Evolutionary conservation across 2,113 vertebrate species (phyloP).

Genomic region (Sphyrna mokarran): DNA sequence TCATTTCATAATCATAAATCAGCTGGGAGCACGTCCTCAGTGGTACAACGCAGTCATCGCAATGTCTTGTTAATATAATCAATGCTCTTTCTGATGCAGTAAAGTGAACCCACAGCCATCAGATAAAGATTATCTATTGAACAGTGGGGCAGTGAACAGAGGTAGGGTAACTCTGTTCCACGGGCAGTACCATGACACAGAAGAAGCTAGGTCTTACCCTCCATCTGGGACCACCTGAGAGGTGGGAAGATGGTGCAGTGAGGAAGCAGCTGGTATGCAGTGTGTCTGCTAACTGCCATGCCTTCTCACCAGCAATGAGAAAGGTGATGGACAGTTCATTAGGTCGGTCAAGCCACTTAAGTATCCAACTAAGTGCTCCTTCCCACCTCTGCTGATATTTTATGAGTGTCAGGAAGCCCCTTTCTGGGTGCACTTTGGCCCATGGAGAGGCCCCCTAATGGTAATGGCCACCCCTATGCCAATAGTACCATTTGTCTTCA

Average conservation of each 20-base stretch:
- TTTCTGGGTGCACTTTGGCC: background rate
- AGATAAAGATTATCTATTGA: background rate
- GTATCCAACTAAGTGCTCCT: no score
- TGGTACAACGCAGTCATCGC: background rate
- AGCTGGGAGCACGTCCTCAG: background rate
- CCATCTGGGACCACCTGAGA: background rate
- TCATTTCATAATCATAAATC: background rate
- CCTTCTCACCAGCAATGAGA: background rate
- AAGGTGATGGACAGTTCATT: no score
- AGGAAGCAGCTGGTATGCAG: background rate
- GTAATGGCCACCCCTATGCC: background rate
- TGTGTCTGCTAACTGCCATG: background rate
- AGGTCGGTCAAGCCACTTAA: no score
- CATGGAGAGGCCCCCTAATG: background rate
- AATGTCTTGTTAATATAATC: background rate
- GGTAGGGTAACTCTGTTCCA: background rate
- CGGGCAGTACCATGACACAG: background rate
- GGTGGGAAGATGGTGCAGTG: background rate
- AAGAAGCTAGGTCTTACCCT: background rate
- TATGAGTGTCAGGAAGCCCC: no score
- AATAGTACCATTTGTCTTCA: background rate
- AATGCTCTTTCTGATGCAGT: background rate
- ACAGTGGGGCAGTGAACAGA: background rate
- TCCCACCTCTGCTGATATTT: no score
- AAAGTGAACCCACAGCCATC: background rate